Conservation (phyloP, 2,888 invertebrate species). For the Trachelus tabidus region DNA sequence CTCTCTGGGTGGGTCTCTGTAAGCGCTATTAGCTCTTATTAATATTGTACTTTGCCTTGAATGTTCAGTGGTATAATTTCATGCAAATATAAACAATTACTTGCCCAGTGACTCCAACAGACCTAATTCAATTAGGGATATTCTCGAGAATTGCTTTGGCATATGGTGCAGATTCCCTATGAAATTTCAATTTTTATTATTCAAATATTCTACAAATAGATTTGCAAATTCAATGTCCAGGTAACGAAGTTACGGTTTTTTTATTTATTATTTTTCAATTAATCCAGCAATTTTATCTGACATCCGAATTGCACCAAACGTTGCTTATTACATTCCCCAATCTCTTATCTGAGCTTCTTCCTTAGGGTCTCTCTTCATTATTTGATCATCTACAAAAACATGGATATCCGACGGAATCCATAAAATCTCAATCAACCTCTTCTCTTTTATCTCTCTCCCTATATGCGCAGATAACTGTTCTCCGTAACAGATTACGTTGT, state of each 20-base stretch:
- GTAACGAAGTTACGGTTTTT: neutral
- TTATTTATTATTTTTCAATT: neutral
- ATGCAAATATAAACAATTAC: conserved; percentile 58
- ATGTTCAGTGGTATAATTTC: conserved; percentile 42
- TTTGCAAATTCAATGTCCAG: neutral
- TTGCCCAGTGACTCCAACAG: conserved; percentile 23
- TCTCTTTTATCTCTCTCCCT: neutral
- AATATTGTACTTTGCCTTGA: conserved; percentile 34
- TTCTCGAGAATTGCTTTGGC: neutral
- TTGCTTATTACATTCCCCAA: neutral
- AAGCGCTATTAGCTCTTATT: conserved; percentile 26
- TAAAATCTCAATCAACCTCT: neutral
- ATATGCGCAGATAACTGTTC: neutral
- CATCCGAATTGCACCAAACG: neutral
- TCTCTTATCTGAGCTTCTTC: neutral
- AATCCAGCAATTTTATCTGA: neutral
- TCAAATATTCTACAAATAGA: neutral
- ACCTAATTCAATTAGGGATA: conserved; percentile 29
- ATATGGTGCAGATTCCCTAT: neutral
- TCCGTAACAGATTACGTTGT: neutral
- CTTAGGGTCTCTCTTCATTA: neutral
- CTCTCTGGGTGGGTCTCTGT: neutral
- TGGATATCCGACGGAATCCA: neutral
- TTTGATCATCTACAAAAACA: neutral
- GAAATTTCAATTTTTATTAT: neutral